Evolutionary conservation across 2,113 vertebrate species (phyloP).

Genomic region (Drymodes brunneopygia): DNA sequence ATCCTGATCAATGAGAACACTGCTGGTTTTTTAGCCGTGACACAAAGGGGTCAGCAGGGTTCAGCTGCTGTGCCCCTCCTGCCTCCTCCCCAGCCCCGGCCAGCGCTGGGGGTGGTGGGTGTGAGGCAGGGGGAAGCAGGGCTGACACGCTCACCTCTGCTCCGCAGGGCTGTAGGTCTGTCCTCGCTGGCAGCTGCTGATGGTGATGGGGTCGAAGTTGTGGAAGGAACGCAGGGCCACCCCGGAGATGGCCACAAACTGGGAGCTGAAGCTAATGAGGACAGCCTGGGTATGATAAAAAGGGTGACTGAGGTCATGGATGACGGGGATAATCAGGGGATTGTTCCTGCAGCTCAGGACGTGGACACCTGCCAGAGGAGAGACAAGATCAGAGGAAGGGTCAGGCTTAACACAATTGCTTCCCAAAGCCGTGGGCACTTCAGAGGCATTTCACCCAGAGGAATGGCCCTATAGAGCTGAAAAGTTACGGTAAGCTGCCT

Average conservation of each 20-base stretch:
- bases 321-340: slow-evolving; percentile 96
- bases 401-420: slow-evolving; percentile 68
- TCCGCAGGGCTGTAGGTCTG: slow-evolving; percentile 95
- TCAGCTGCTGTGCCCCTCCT: slow-evolving; percentile 21
- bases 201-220: slow-evolving; percentile 97
- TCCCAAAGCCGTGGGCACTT: slow-evolving; percentile 50
- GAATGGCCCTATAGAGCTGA: slow-evolving; percentile 42
- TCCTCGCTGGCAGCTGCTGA: slow-evolving; percentile 96
- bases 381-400: slow-evolving; percentile 68
- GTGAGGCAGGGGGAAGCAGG: neutral
- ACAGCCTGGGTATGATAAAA: slow-evolving; percentile 97
- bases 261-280: slow-evolving; percentile 88
- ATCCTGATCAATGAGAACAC: slow-evolving; percentile 52
- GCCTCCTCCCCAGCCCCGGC: neutral
- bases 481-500: slow-evolving; percentile 65
- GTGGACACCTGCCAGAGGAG: slow-evolving; percentile 84
- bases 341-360: slow-evolving; percentile 96
- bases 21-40: neutral
- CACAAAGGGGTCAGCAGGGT: slow-evolving; percentile 33
- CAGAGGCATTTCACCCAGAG: slow-evolving; percentile 62
- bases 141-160: slow-evolving; percentile 86
- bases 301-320: slow-evolving; percentile 94
- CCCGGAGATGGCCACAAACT: slow-evolving; percentile 92
- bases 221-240: slow-evolving; percentile 97
- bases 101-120: neutral